Percentiles rank a stretch among this genome's conserved stretches.
Evolutionary conservation across 2,888 invertebrate genomes (phyloP).

Genomic region (Proisotoma minuta): DNA sequence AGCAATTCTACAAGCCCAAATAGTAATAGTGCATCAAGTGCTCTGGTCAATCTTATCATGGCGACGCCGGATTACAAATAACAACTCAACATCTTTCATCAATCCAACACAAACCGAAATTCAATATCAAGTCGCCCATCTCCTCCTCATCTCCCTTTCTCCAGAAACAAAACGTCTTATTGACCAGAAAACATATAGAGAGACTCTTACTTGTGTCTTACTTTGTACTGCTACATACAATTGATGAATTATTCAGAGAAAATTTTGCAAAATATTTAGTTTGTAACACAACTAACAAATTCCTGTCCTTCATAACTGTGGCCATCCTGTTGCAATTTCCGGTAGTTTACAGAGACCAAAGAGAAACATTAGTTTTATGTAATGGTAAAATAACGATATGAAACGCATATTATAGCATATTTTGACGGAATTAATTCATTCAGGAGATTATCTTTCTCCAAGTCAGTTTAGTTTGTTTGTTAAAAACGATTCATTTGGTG

Average conservation of each 20-base stretch:
- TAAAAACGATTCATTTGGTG: background rate
- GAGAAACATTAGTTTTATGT: background rate
- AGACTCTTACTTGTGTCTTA: background rate
- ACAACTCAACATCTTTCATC: slow-evolving; percentile 6
- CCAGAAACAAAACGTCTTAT: too few relatives aligned
- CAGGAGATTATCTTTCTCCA: too few relatives aligned
- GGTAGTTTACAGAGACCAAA: background rate
- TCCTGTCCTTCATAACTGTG: slow-evolving; percentile 1
- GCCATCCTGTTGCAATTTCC: slow-evolving; percentile 2
- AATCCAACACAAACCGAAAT: background rate
- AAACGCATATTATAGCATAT: too few relatives aligned
- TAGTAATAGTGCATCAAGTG: slow-evolving; percentile 42
- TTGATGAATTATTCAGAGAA: background rate
- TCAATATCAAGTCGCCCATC: background rate
- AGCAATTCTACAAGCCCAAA: slow-evolving; percentile 46
- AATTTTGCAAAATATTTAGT: background rate
- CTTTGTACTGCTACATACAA: background rate
- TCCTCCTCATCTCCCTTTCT: background rate
- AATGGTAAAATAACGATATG: too few relatives aligned
- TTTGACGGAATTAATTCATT: too few relatives aligned
- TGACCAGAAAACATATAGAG: too few relatives aligned
- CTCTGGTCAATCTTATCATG: slow-evolving; percentile 46
- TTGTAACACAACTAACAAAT: background rate
- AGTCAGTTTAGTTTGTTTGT: too few relatives aligned
- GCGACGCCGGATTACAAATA: slow-evolving; percentile 35